Base-by-base conservation (phyloP, 2,888 invertebrate species). In the Willowsia nigromaculata region DNA sequence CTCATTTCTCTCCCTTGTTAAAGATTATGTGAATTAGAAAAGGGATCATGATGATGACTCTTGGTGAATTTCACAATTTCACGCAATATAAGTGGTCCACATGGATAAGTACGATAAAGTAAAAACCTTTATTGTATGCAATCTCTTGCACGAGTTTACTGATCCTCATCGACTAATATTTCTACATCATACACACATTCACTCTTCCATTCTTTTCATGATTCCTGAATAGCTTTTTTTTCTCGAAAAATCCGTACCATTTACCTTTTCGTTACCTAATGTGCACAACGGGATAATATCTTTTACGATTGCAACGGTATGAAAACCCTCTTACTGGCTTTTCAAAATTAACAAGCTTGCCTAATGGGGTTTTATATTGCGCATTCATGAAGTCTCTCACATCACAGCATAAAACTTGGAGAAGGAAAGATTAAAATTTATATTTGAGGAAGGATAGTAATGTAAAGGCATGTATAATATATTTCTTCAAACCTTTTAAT, bases 271-370 rank as follows among this genome's bases (percentile, higher is more conserved):
- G 15, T 4, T 65, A 65, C 22, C 30, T 33, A 33, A 33, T 27
- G 56, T 78, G 11, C 56, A 78, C 78, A 53, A 78, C 78, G 78
- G 78, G 78, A 56, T 53, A 78, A 74, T 83, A 56, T 81, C 82
- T 65, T 78, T 88, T 78, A 84, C 88, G 76, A 81, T 74, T 59
- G 37, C 37, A 25, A 30, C 50, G 43, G 65, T 68, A 56, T 74
- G 89, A 76, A 89, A 89, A 30, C 37, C 74, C 74, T 68, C 62
- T 62, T 88, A 47, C 40, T 62, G 27, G 18, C 81, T 85, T 81
- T 89, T 85, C 81, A 82, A 85, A 89, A 89, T 89, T 89, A 89
- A 89, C 89, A 89, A 89, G 89, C 89, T 76, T 89, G 76, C 76
- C 59, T 82, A 89, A 89, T 89, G 59, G 85, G 81, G 59, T 74